phyloP scores from a whole-genome alignment of 1,140 invertebrate species.

The Teleopsis dalmanni region DNA sequence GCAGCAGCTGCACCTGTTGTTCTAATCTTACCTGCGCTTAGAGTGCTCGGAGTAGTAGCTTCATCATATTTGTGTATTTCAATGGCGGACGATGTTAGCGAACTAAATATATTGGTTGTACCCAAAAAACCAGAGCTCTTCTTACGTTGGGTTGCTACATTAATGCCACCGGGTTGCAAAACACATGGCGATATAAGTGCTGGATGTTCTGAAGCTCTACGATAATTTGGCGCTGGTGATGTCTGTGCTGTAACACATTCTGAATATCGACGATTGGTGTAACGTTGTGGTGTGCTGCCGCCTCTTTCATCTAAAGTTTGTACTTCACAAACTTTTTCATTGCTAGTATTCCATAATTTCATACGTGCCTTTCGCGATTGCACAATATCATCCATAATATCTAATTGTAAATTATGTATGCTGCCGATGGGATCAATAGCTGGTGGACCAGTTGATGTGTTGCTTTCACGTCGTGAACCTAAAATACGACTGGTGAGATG shows the following conservation, averaged over 20 bases:
- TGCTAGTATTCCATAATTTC: constrained; percentile 74
- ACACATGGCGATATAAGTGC: constrained; percentile 45
- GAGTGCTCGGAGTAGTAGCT: constrained; percentile 15
- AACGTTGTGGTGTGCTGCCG: constrained; percentile 50
- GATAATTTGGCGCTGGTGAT: constrained; percentile 47
- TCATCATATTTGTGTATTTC: constrained; percentile 62
- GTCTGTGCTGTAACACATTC: constrained; percentile 56
- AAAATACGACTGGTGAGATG: constrained; percentile 30
- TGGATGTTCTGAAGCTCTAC: constrained; percentile 62
- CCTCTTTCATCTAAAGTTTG: constrained; percentile 62
- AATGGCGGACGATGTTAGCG: constrained; percentile 68
- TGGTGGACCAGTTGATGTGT: constrained; percentile 50
- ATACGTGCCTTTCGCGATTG: constrained; percentile 66
- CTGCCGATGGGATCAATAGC: constrained; percentile 64
- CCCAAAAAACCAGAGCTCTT: constrained; percentile 58
- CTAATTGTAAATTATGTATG: constrained; percentile 70
- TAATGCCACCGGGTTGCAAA: constrained; percentile 17
- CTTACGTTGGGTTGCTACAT: constrained; percentile 38
- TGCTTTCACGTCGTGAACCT: constrained; percentile 37
- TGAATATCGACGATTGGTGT: constrained; percentile 61
- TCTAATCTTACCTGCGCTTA: constrained; percentile 11
- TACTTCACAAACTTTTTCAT: constrained; percentile 71
- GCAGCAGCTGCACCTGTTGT: constrained; percentile 20
- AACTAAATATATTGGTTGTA: constrained; percentile 56
- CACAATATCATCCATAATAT: constrained; percentile 81